phyloP scores from a whole-genome alignment of 1,140 invertebrate genomes.

The Triops longicaudatus region DNA sequence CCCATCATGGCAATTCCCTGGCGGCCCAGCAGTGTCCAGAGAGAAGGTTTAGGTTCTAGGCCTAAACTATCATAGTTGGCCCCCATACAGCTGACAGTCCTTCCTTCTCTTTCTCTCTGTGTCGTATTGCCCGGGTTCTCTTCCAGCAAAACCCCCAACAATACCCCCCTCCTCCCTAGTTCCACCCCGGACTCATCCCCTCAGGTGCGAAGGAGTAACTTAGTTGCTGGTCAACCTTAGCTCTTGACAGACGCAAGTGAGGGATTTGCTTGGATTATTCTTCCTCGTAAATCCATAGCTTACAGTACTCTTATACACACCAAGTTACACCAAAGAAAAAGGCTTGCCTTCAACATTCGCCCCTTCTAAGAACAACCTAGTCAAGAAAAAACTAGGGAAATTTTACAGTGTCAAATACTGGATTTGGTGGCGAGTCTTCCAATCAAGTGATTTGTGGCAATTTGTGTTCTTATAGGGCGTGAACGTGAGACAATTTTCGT shows the following conservation, averaged over 20 bases:
- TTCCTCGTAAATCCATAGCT: neutral
- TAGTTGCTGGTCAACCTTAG: constrained; percentile 14
- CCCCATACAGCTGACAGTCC: neutral
- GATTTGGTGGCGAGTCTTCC: too few relatives aligned
- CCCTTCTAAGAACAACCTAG: too few relatives aligned
- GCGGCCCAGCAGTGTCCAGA: neutral
- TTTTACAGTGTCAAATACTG: too few relatives aligned
- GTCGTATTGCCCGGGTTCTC: neutral
- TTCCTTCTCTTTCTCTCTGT: neutral
- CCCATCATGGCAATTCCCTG: neutral
- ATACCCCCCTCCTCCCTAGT: neutral
- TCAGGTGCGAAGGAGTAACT: constrained; percentile 7
- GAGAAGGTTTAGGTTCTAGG: neutral
- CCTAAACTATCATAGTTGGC: neutral
- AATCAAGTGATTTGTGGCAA: too few relatives aligned
- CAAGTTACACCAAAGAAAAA: too few relatives aligned
- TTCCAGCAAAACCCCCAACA: neutral
- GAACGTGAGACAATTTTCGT: neutral
- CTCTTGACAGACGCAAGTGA: constrained; percentile 7
- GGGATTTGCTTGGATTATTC: neutral
- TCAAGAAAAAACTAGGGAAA: too few relatives aligned
- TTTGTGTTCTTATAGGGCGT: neutral
- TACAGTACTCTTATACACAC: neutral
- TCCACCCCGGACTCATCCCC: neutral
- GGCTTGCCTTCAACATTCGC: too few relatives aligned